Conservation (phyloP, 2,797 vertebrate species). For the Myotis daubentonii region DNA sequence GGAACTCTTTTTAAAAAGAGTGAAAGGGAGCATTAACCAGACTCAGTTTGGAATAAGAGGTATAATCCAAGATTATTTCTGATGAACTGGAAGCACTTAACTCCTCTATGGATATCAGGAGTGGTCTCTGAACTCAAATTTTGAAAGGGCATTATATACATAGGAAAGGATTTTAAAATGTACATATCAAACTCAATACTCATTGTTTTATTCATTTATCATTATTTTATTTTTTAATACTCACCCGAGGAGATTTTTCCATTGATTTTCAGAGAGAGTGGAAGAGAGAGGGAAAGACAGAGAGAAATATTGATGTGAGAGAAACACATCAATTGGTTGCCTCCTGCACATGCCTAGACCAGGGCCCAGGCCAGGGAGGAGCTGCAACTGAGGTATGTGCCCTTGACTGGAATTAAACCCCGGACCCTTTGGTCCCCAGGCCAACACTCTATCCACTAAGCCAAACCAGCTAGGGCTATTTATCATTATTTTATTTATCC, state of each 20-base stretch:
- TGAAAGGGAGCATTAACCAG: background rate
- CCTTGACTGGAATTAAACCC: too few relatives aligned
- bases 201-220: background rate
- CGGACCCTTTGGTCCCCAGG: too few relatives aligned
- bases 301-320: too few relatives aligned
- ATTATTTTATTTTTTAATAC: background rate
- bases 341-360: too few relatives aligned
- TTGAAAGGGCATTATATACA: background rate
- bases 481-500: background rate
- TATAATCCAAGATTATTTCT: background rate
- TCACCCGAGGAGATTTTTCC: too few relatives aligned
- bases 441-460: too few relatives aligned
- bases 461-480: background rate
- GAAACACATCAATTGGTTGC: too few relatives aligned
- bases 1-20: background rate
- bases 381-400: too few relatives aligned
- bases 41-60: background rate
- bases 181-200: background rate
- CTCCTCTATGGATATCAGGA: background rate
- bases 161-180: background rate
- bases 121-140: background rate
- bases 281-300: too few relatives aligned
- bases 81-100: background rate
- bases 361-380: too few relatives aligned
- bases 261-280: too few relatives aligned